A percentile compares a stretch with the other conserved stretches of the same genome.
These are phyloP conservation scores for Muscina levida DNA, from an alignment of 2,888 invertebrate species.

Conservation along the genomic window DNA sequence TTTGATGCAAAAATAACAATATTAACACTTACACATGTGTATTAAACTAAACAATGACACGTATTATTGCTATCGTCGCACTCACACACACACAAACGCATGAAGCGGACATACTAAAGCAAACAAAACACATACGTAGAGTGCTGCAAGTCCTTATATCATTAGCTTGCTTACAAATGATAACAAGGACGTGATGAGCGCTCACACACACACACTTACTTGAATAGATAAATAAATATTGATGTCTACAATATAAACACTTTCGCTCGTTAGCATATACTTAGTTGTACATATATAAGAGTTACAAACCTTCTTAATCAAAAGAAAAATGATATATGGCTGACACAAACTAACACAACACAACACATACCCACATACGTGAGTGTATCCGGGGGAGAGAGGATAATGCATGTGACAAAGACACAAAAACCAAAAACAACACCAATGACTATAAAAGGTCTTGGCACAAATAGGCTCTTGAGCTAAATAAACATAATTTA, in stretches of 20 bases:
- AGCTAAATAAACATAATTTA: constrained; percentile 60
- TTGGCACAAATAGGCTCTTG: constrained; percentile 56
- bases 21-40: constrained; percentile 25
- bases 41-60: constrained; percentile 9
- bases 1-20: constrained; percentile 15
- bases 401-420: neutral
- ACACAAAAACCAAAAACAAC: no score
- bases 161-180: neutral
- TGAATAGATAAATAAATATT: constrained; percentile 1
- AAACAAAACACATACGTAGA: no score
- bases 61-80: neutral
- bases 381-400: no score
- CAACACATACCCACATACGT: neutral
- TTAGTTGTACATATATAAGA: constrained; percentile 17
- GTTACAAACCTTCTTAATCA: constrained; percentile 26
- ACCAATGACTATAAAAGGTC: no score
- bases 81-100: neutral
- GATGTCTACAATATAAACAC: constrained; percentile 41
- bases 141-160: no score
- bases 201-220: constrained; percentile 3
- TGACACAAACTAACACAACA: no score
- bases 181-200: neutral
- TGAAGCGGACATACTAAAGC: no score
- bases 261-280: constrained; percentile 39
- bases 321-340: neutral